Conservation (phyloP, 2,888 invertebrate genomes). For the Pollenia labialis region DNA sequence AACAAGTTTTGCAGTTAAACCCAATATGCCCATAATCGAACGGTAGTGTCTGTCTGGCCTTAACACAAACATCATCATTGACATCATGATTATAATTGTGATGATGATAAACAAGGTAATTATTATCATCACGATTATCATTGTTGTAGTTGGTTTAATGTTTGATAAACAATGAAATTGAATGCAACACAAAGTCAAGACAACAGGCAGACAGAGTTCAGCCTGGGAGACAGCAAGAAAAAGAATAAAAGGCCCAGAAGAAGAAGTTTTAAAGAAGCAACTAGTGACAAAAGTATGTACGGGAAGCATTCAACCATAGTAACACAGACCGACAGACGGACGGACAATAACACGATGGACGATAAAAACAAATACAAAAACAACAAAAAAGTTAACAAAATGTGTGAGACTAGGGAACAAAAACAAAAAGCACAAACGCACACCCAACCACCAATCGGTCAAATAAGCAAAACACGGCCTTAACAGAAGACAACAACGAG, state of each 20-base stretch:
- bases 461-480: constrained; percentile 68
- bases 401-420: constrained; percentile 30
- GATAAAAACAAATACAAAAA: constrained; percentile 43
- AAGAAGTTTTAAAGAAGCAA: constrained; percentile 46
- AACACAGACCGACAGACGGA: constrained; percentile 43
- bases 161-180: constrained; percentile 56
- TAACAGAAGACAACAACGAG: constrained; percentile 45
- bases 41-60: constrained; percentile 50
- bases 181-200: constrained; percentile 53
- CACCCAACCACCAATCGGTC: constrained; percentile 25
- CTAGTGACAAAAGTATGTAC: constrained; percentile 39
- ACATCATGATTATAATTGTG: not conserved
- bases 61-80: constrained; percentile 25
- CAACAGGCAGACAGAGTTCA: constrained; percentile 62
- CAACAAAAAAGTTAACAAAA: constrained; percentile 25
- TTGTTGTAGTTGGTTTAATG: constrained; percentile 33
- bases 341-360: constrained; percentile 53
- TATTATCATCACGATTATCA: constrained; percentile 43
- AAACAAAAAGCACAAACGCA: constrained; percentile 33
- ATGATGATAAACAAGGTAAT: constrained; percentile 28
- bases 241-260: constrained; percentile 14
- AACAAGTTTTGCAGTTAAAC: constrained; percentile 62
- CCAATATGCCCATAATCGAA: constrained; percentile 55
- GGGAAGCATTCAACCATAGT: constrained; percentile 64
- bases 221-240: constrained; percentile 37